Percentiles rank a stretch among this genome's conserved stretches.
phyloP scores from a whole-genome alignment of 2,888 invertebrate genomes.

The Yponomeuta sedellus region DNA sequence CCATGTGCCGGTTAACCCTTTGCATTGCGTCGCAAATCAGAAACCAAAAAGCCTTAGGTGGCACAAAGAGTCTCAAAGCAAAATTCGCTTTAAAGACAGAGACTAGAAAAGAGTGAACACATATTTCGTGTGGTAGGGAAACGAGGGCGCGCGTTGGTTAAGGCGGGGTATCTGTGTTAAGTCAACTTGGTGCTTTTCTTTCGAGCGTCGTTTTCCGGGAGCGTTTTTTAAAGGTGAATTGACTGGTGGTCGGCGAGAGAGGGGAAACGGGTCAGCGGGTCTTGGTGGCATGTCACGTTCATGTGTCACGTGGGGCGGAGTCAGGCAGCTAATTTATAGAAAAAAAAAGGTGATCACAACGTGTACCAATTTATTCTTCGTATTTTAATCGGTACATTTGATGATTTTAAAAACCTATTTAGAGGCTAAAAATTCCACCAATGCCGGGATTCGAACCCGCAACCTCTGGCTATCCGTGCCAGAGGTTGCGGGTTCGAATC shows the following conservation, averaged over 20 bases:
- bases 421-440: no score
- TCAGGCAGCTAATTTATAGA: constrained; percentile 15
- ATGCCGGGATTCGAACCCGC: no score
- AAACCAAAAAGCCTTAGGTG: constrained; percentile 34
- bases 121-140: constrained; percentile 48
- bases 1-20: constrained; percentile 57
- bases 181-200: constrained; percentile 70
- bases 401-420: no score
- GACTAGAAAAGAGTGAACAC: constrained; percentile 41
- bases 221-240: constrained; percentile 69
- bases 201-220: constrained; percentile 51
- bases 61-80: constrained; percentile 34
- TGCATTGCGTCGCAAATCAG: constrained; percentile 42
- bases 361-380: no score
- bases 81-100: constrained; percentile 52
- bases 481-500: no score
- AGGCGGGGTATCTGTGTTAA: constrained; percentile 61
- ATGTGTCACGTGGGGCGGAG: constrained; percentile 61
- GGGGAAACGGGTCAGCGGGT: constrained; percentile 71
- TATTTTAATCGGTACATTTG: no score
- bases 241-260: constrained; percentile 65
- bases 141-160: constrained; percentile 60
- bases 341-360: no score
- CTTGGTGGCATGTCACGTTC: constrained; percentile 65
- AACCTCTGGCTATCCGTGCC: no score